Base-by-base conservation (phyloP, 2,888 invertebrate genomes). In the Ernsta delagoae region DNA sequence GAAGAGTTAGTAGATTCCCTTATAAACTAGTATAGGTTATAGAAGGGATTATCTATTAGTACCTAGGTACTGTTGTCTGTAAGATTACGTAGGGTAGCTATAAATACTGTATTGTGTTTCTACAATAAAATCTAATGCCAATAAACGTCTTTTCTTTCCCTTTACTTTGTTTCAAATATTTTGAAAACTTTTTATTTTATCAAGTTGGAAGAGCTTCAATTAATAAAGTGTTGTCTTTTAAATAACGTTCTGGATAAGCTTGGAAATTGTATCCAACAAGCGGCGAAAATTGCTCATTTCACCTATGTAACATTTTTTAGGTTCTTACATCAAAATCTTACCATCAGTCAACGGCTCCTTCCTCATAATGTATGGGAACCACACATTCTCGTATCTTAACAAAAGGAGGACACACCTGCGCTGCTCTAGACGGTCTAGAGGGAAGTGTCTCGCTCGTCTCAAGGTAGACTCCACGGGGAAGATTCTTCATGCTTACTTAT, bases 281-380 rank as follows among this genome's bases (percentile, higher is more conserved):
- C 31, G 31, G 31, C 31, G 31, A 4, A 31, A 31, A 31, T 31
- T 31, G 31, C 31, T 31, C 31, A 31, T 31, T 31, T 31, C 31
- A 31, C 2, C 31, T 31, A 31, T 31, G 31, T 31, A 31, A 4
- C 31, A 31, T 56, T 56, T 56, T 56, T 56, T 34, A 56, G 56
- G 16, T 6, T 56, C 56, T 6, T 56, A 56, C 56, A 34, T 56
- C 8, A 56, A 56, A 56, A n/a, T 56, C 5, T 34, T 56, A 9
- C 56, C 56, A 34, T 34, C 31, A 7, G 56, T 56, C 6, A 34
- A 34, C 8, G 56, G 56, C 2, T 34, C 56, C 11, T 34, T n/a
- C 7, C 6, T 56, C 4, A 56, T 56, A 34, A n/a, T 56, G 56
- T 56, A 56, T n/a, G 56, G 34, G 0, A 31, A 56, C 11, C 56